Evolutionary conservation across 2,113 vertebrate species (phyloP).

Genomic region (Daphoenositta chrysoptera): DNA sequence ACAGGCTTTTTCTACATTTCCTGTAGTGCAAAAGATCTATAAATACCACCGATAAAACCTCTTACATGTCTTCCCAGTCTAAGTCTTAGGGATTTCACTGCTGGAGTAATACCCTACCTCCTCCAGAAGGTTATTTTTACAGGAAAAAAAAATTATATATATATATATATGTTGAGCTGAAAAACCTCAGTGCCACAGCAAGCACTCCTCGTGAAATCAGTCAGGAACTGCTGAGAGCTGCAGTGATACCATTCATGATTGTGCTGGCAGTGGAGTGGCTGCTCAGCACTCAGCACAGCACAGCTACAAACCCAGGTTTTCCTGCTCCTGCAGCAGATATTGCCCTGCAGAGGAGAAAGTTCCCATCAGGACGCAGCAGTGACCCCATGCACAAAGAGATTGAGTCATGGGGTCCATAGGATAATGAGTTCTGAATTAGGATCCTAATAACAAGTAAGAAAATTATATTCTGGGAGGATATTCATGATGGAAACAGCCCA

Average conservation of each 20-base stretch:
- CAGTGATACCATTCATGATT: accelerated
- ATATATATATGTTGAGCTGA: not conserved
- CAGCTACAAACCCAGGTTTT: not conserved
- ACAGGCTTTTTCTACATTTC: not conserved
- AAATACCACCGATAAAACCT: not conserved
- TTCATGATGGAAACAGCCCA: not conserved
- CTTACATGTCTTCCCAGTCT: not conserved
- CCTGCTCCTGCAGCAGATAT: not conserved
- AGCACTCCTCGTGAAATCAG: not conserved
- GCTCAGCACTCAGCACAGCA: not conserved
- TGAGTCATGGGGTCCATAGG: accelerated
- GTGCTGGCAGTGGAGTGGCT: not conserved
- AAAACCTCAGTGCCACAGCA: not conserved
- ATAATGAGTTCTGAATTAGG: not conserved
- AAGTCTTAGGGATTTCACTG: not conserved
- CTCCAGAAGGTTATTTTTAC: not conserved
- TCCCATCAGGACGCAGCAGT: not conserved
- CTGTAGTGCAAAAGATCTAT: not conserved
- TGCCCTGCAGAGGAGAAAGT: not conserved
- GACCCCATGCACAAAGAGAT: not conserved
- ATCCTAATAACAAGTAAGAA: not conserved
- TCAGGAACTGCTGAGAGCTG: not conserved
- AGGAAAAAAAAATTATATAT: not conserved
- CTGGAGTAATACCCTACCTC: not conserved
- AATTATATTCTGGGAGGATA: not conserved